Evolutionary conservation across 1,140 invertebrate species (phyloP).

Genomic region (Drosophila kepulauana): DNA sequence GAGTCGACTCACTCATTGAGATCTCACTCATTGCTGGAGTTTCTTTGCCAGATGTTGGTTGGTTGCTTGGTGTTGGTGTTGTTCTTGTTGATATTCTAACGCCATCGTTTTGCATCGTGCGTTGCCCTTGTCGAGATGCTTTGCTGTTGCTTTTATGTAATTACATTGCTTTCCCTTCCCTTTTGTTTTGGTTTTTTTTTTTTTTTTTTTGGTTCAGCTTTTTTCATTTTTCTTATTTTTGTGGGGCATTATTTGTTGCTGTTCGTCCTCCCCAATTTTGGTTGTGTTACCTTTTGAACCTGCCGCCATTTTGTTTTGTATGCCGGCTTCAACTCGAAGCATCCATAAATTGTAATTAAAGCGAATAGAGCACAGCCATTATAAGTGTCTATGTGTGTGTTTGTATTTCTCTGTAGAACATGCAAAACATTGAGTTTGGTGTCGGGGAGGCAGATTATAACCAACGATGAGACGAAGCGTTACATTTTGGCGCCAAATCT

Average conservation of each 20-base stretch:
- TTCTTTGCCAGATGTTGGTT: not conserved
- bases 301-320: slow-evolving; percentile 49
- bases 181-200: not conserved
- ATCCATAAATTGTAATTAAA: slow-evolving; percentile 81
- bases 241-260: slow-evolving; percentile 17
- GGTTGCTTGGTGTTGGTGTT: not conserved
- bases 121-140: slow-evolving; percentile 47
- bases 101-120: slow-evolving; percentile 52
- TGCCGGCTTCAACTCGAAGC: slow-evolving; percentile 54
- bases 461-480: not conserved
- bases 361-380: slow-evolving; percentile 42
- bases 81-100: slow-evolving; percentile 9
- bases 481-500: slow-evolving; percentile 62
- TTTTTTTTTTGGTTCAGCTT: slow-evolving; percentile 9
- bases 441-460: not conserved
- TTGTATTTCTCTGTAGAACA: not conserved
- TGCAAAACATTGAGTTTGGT: not conserved
- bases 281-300: slow-evolving; percentile 50
- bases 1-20: slow-evolving; percentile 43
- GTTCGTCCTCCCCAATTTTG: slow-evolving; percentile 50
- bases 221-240: slow-evolving; percentile 26
- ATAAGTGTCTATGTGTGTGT: not conserved
- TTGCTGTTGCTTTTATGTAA: slow-evolving; percentile 70
- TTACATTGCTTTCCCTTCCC: slow-evolving; percentile 50
- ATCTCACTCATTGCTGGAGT: not conserved